A percentile compares a stretch with the other conserved stretches of the same genome.
Conservation (phyloP, 2,797 vertebrate genomes). For the Crocodylus rhombifer region DNA sequence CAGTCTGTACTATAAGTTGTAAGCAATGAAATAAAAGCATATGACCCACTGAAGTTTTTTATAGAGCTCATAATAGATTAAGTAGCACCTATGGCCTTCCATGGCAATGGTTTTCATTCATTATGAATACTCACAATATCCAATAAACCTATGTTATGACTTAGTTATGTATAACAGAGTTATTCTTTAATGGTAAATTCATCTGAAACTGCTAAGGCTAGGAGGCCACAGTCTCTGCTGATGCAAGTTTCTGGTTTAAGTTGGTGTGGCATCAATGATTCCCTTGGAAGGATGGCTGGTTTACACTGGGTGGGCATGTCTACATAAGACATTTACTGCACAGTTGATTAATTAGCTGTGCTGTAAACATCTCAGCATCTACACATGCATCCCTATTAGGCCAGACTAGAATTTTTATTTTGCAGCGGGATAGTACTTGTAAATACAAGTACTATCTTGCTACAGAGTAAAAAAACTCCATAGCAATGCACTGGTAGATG, state of each 20-base stretch:
- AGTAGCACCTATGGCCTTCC: background rate
- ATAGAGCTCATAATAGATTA: background rate
- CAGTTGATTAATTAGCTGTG: no score
- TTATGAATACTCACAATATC: background rate
- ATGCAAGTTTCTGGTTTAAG: background rate
- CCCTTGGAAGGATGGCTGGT: background rate
- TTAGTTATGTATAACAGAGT: background rate
- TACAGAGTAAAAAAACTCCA: no score
- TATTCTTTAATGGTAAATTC: background rate
- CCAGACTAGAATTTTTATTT: no score
- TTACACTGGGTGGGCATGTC: background rate
- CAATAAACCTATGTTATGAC: background rate
- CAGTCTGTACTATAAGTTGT: background rate
- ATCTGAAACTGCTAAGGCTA: background rate
- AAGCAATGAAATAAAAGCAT: background rate
- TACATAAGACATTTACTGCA: no score
- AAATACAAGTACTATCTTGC: no score
- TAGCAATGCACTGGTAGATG: no score
- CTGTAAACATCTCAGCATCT: no score
- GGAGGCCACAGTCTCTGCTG: no score
- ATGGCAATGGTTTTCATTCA: background rate
- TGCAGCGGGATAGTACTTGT: no score
- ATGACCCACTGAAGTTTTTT: background rate
- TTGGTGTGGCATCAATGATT: background rate
- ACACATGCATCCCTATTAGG: no score